Conservation (phyloP, 2,113 vertebrate genomes). For the Indicator indicator region DNA sequence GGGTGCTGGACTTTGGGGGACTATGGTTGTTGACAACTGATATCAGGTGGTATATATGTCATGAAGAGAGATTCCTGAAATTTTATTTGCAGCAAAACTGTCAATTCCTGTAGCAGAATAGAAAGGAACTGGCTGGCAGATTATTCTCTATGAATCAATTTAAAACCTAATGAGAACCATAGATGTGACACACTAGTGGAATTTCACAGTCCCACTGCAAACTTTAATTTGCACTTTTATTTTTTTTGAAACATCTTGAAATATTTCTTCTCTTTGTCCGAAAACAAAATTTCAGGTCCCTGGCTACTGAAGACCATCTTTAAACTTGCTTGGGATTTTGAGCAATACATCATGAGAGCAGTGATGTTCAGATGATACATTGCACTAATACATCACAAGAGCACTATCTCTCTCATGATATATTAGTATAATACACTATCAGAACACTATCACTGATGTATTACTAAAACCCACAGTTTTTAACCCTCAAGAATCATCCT, state of each 20-base stretch:
- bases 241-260: conserved; percentile 33
- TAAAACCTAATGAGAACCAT: background rate
- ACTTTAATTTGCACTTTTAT: conserved; percentile 28
- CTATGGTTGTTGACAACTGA: background rate
- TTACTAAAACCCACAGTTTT: conserved; percentile 65
- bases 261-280: conserved; percentile 13
- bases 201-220: background rate
- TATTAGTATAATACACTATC: conserved; percentile 72
- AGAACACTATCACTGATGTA: conserved; percentile 69
- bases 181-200: background rate
- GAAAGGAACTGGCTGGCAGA: background rate
- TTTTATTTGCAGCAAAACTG: background rate
- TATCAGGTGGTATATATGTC: background rate
- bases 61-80: background rate
- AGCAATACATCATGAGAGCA: conserved; percentile 66
- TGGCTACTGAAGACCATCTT: conserved; percentile 56
- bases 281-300: conserved; percentile 53
- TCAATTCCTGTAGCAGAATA: background rate
- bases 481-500: conserved; percentile 59
- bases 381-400: conserved; percentile 65
- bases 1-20: background rate
- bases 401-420: conserved; percentile 63
- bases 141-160: background rate
- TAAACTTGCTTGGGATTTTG: conserved; percentile 65
- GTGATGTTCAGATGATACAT: conserved; percentile 70